These are phyloP conservation scores for Thumatha senex DNA, from an alignment of 2,888 invertebrate genomes.

Conservation along the genomic window DNA sequence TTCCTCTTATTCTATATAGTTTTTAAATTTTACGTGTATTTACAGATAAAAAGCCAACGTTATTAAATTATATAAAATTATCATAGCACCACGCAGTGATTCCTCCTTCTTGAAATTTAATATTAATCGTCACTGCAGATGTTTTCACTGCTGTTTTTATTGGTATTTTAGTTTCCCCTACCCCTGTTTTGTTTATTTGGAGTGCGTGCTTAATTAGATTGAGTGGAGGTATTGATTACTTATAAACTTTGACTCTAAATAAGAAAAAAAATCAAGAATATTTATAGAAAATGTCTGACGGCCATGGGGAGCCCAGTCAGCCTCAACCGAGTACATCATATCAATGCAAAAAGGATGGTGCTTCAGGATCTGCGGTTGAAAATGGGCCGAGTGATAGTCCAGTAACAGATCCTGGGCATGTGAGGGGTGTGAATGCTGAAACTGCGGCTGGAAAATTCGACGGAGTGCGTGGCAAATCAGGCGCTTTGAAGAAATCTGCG, in stretches of 20 bases:
- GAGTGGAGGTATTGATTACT: conserved; percentile 12
- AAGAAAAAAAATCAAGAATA: conserved; percentile 12
- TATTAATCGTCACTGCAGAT: conserved; percentile 47
- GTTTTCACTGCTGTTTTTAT: conserved; percentile 57
- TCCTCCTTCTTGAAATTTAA: conserved; percentile 23
- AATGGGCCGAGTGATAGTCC: conserved; percentile 88
- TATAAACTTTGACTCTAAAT: conserved; percentile 20
- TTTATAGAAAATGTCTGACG: conserved; percentile 63
- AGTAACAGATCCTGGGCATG: conserved; percentile 89
- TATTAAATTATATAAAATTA: conserved; percentile 28
- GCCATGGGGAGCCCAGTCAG: conserved; percentile 57
- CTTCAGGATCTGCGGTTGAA: conserved; percentile 45
- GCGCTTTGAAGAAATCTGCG: conserved; percentile 93
- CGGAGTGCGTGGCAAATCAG: conserved; percentile 82
- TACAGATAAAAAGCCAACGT: conserved; percentile 30
- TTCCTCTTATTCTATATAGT: conserved; percentile 54
- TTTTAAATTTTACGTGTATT: conserved; percentile 47
- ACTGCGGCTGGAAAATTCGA: conserved; percentile 73
- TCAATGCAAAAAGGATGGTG: conserved; percentile 66
- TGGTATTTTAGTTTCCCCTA: conserved; percentile 49
- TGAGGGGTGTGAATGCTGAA: conserved; percentile 64
- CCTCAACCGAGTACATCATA: conserved; percentile 44
- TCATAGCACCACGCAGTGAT: conserved; percentile 32
- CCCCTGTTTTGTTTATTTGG: conserved; percentile 8
- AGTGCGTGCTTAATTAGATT: background rate